Evolutionary conservation across 2,113 vertebrate genomes (phyloP).

Genomic region (Psilopsiagon aymara): DNA sequence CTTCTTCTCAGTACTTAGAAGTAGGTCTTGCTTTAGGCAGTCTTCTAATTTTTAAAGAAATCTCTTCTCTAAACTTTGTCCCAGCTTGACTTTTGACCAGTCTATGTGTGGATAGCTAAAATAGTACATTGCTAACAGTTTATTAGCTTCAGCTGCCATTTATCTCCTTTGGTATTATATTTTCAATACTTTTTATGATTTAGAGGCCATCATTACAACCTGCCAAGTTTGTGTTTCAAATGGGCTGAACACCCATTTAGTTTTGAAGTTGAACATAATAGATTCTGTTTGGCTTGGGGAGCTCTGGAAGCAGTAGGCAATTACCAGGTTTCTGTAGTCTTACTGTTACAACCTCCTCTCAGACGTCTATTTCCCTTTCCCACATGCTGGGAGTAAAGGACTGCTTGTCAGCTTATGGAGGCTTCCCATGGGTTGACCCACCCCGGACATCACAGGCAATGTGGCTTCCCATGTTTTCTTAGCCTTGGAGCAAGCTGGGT

Average conservation of each 20-base stretch:
- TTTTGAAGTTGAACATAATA: background rate
- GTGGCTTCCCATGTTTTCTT: background rate
- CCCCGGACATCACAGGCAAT: fast-evolving
- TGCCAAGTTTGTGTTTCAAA: background rate
- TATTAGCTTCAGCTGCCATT: background rate
- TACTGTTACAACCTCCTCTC: background rate
- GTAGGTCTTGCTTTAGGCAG: conserved; percentile 29
- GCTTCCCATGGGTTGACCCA: background rate
- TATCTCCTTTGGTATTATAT: background rate
- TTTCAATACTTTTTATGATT: background rate
- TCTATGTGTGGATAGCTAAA: background rate
- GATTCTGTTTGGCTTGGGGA: background rate
- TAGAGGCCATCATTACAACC: background rate
- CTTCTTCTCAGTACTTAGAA: background rate
- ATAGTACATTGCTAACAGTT: background rate
- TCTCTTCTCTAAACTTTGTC: conserved; percentile 25
- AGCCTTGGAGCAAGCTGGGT: background rate
- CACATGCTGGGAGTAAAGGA: fast-evolving
- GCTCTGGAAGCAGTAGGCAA: background rate
- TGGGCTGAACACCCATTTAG: background rate
- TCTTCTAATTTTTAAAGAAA: conserved; percentile 33
- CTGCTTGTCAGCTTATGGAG: background rate
- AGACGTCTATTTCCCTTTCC: background rate
- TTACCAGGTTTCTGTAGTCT: background rate
- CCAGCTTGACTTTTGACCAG: background rate